Base-by-base conservation (phyloP, 2,113 vertebrate genomes). In the Phalacrocorax aristotelis region DNA sequence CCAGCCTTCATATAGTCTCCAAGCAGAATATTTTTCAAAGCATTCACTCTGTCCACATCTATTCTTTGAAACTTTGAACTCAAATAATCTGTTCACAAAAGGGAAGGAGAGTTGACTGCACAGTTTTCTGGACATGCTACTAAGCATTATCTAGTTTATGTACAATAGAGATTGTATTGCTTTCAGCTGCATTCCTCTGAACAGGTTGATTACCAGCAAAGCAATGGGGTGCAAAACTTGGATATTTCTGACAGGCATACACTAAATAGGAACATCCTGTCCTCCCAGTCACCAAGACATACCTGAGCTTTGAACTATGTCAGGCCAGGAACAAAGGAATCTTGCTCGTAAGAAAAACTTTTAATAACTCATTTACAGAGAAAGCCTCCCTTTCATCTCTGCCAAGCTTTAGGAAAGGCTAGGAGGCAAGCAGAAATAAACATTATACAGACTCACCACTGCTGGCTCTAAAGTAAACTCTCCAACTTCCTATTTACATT, bases 401-500 rank as follows among this genome's bases (percentile, higher is more conserved):
- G 82, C 86, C 93, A 51, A 64, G 94, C 95, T 94, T 92, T 93
- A 95, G 92, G 93, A 97, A 96, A 95, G 96, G 86, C 91, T 96
- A 91, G 87, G 93, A 89, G 96, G 97, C 95, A 88, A 90, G 87
- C 91, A 96, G 96, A 91, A 95, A 95, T 93, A 97, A 90, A 96
- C 78, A 94, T 81, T 87, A 77, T 65, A 95, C 86, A 96, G 48
- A 81, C 89, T 94, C 55, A 69, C 93, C 91, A 89, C 90, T 75
- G 75, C 82, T 94, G 92, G 82, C 88, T 97, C 95, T 95, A 97
- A 97, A 97, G 97, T 96, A 98, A 98, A 98, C 92, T 96, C 89
- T 96, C 94, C 91, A 91, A 97, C 97, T 98, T 98, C 96, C 96
- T 98, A 98, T 98, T 98, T 97, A 98, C 94, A 96, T 92, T 92